phyloP scores from a whole-genome alignment of 2,113 vertebrate species.

The Choloepus hoffmanni region DNA sequence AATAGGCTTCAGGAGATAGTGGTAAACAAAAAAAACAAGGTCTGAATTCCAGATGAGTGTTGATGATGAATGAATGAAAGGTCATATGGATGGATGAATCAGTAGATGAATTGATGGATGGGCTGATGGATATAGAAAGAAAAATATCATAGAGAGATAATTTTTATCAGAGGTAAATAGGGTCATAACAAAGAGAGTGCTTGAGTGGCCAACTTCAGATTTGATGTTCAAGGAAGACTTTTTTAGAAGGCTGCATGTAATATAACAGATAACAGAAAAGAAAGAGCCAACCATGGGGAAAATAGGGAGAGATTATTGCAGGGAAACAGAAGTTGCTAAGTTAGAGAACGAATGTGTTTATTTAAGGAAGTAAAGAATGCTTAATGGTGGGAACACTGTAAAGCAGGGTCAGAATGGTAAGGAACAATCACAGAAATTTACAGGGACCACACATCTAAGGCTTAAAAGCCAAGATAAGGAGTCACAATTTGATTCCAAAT shows the following conservation, averaged over 20 bases:
- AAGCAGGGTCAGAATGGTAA: background rate
- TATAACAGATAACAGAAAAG: background rate
- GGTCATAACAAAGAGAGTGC: too few species aligned
- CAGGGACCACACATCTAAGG: fast-evolving
- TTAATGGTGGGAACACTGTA: background rate
- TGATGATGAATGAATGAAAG: background rate
- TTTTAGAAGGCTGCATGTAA: background rate
- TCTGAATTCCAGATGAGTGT: background rate
- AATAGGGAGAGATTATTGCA: background rate
- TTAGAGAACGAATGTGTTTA: background rate
- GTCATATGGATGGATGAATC: too few species aligned
- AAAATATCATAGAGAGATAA: background rate
- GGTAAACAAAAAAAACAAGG: background rate
- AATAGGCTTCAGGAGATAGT: background rate
- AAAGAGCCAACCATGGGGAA: background rate
- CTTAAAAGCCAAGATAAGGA: background rate
- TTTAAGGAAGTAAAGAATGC: background rate
- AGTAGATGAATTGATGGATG: background rate
- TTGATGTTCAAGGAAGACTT: background rate
- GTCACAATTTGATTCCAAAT: background rate
- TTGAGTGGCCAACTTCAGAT: background rate
- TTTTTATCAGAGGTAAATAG: background rate
- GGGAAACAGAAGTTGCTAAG: background rate
- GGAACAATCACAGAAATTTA: background rate
- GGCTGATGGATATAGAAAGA: too few species aligned